Evolutionary conservation across 2,113 vertebrate genomes (phyloP), one percentile per base, ranked within the genome.

Genomic region (Pteronura brasiliensis): DNA sequence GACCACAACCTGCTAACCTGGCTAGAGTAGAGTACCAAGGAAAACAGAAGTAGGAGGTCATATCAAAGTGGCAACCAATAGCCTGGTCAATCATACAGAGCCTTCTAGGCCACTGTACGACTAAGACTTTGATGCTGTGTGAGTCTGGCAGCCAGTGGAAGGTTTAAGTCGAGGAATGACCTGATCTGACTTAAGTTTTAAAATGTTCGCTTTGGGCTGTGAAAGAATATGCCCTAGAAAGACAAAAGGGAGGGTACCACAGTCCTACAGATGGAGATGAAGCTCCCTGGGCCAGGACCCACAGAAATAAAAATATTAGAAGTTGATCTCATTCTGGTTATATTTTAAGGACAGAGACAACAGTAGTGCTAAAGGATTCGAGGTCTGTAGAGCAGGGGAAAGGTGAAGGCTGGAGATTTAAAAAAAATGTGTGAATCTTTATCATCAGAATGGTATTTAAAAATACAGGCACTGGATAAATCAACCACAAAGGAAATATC

Each of bases 281-380:
- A 88, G 52, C 29, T 52, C 34, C 10, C 18, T 14, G 3, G 9
- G 8, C 4, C 29, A 7, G 2, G 7, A 0, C 2, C 31, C 2
- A 29, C 9, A 55, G 71, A 81, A 59, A 67, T 47, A 90, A 67
- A 84, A 5, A 1, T 8, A 10, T 1, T n/a, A 17, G 21, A 14
- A 27, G 89, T 31, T 10, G 47, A 15, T 86, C 83, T 65, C 23
- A 67, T 86, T 72, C 36, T 67, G 94, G 15, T 47, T 67, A 42
- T 76, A 93, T 74, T 81, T 88, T 79, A 52, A 61, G 29, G 6
- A 0, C 12, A 55, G 49, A 55, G 31, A 21, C 18, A 74, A 94
- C 3, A 47, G 31, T 27, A 85, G 6, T 65, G 25, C n/a, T 55
- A 63, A 85, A 23, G 36, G 36, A 59, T 29, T 52, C 25, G 61